Evolutionary conservation across 2,113 vertebrate species (phyloP).

Genomic region (Brachyistius frenatus): DNA sequence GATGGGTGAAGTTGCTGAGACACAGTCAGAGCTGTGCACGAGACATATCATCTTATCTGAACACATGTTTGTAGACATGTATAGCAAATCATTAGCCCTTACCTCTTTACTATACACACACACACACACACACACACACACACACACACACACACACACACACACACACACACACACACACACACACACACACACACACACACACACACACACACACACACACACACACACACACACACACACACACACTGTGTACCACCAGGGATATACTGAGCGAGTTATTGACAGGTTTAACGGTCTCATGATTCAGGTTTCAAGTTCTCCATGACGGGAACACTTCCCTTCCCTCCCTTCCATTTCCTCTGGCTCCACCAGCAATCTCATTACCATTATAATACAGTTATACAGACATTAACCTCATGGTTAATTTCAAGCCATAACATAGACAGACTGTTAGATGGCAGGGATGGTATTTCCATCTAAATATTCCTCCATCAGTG

Average conservation of each 20-base stretch:
- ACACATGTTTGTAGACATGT: background rate
- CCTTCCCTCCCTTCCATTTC: slow-evolving; percentile 44
- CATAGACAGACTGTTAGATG: slow-evolving; percentile 5
- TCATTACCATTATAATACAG: slow-evolving; percentile 34
- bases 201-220: background rate
- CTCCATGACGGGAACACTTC: slow-evolving; percentile 29
- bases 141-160: background rate
- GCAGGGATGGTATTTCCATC: slow-evolving; percentile 1
- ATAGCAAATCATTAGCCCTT: background rate
- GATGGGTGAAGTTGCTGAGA: slow-evolving; percentile 10
- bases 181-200: background rate
- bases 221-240: background rate
- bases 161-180: background rate
- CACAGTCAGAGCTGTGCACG: background rate
- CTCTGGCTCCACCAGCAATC: slow-evolving; percentile 43
- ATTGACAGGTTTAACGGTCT: slow-evolving; percentile 40
- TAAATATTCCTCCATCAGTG: background rate
- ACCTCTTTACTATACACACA: slow-evolving; percentile 5
- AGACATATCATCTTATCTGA: background rate
- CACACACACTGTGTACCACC: slow-evolving; percentile 4
- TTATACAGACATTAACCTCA: slow-evolving; percentile 11
- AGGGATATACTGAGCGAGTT: slow-evolving; percentile 22
- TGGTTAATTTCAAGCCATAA: slow-evolving; percentile 23
- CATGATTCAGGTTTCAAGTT: slow-evolving; percentile 41
- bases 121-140: background rate